phyloP scores from a whole-genome alignment of 2,113 vertebrate species.

The Mionectes macconnelli region DNA sequence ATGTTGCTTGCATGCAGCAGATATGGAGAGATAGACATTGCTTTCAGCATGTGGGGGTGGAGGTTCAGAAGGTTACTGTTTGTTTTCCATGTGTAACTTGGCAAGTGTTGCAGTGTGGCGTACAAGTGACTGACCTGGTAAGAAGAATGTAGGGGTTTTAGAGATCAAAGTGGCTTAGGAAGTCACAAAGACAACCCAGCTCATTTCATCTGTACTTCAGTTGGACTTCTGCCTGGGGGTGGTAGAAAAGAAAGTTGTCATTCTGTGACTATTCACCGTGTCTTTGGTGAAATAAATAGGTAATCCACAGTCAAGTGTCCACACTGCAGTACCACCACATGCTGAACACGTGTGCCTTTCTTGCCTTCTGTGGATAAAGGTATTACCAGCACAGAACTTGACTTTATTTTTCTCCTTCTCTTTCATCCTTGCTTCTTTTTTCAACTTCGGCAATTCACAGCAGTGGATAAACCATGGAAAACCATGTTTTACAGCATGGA shows the following conservation, averaged over 20 bases:
- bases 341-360: neutral
- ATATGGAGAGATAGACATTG: neutral
- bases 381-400: neutral
- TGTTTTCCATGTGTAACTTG: neutral
- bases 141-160: neutral
- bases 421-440: neutral
- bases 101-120: neutral
- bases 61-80: neutral
- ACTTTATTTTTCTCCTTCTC: neutral
- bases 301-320: neutral
- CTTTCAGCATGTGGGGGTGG: neutral
- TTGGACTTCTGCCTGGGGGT: neutral
- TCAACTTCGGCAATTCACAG: neutral
- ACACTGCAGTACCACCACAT: fast-evolving
- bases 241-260: neutral
- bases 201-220: neutral
- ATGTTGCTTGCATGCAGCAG: fast-evolving
- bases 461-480: neutral
- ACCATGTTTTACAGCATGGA: neutral
- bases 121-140: neutral
- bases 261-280: neutral
- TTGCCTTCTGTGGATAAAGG: neutral
- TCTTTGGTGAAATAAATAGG: neutral
- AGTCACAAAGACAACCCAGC: neutral
- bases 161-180: neutral